A percentile compares a stretch with the other conserved stretches of the same genome.
phyloP scores from a whole-genome alignment of 2,888 invertebrate genomes.

The Cataglyphis altisquamis region DNA sequence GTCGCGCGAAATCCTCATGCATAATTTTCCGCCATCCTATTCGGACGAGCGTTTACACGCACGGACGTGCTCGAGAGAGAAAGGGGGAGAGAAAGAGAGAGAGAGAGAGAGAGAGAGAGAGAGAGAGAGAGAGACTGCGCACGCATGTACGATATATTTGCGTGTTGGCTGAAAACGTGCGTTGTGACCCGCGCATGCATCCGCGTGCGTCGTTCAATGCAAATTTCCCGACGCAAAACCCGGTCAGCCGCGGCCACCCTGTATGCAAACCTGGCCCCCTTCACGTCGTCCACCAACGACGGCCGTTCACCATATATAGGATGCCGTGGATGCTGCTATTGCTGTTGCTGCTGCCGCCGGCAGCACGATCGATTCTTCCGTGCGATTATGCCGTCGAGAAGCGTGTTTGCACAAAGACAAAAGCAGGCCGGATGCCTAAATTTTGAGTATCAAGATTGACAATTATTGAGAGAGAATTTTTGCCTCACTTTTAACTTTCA shows the following conservation, averaged over 20 bases:
- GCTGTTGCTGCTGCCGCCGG: background rate
- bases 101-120: background rate
- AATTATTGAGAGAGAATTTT: background rate
- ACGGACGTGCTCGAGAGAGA: slow-evolving; percentile 15
- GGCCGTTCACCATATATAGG: slow-evolving; percentile 20
- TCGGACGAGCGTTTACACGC: slow-evolving; percentile 50
- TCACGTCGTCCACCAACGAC: slow-evolving; percentile 25
- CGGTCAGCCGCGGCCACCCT: slow-evolving; percentile 75
- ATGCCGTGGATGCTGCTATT: slow-evolving; percentile 14
- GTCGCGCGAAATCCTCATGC: slow-evolving; percentile 55
- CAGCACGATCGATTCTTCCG: slow-evolving; percentile 59
- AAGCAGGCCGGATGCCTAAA: slow-evolving; percentile 10
- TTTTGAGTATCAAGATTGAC: slow-evolving; percentile 4
- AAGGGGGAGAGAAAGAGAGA: background rate
- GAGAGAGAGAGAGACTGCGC: slow-evolving; percentile 22
- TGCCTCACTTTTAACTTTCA: background rate
- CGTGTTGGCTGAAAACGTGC: slow-evolving; percentile 59
- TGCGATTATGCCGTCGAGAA: slow-evolving; percentile 27
- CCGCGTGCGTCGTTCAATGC: slow-evolving; percentile 76
- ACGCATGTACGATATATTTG: slow-evolving; percentile 13
- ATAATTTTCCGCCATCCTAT: slow-evolving; percentile 52
- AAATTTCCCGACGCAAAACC: slow-evolving; percentile 78
- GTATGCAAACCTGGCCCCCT: slow-evolving; percentile 53
- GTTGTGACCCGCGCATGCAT: slow-evolving; percentile 72
- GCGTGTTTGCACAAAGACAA: slow-evolving; percentile 21